Conservation (phyloP, 2,113 vertebrate species). For the Sturnira hondurensis region DNA sequence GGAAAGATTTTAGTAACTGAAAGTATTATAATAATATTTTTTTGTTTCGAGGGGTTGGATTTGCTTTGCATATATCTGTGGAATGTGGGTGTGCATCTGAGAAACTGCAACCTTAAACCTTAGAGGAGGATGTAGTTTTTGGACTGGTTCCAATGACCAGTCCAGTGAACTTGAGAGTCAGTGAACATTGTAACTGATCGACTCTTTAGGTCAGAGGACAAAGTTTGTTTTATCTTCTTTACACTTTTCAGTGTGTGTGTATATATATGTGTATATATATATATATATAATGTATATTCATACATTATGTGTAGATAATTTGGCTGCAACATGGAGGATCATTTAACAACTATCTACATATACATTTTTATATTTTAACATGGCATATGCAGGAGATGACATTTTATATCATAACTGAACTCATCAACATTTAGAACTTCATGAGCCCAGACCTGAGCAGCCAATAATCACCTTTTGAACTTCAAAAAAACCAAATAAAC, state of each 20-base stretch:
- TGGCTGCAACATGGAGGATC: neutral
- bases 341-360: neutral
- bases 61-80: neutral
- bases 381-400: neutral
- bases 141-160: no score
- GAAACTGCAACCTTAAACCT: neutral
- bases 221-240: conserved; percentile 5
- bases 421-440: conserved; percentile 30
- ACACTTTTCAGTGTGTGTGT: neutral
- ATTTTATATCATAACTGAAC: conserved; percentile 59
- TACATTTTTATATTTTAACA: conserved; percentile 40
- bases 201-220: neutral
- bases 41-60: neutral
- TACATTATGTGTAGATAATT: neutral
- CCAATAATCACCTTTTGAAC: conserved; percentile 37
- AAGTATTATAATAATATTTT: neutral
- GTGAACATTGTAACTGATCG: neutral
- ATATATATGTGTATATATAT: neutral
- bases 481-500: neutral
- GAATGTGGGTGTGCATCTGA: neutral
- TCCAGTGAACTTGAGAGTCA: neutral
- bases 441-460: conserved; percentile 38
- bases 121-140: neutral
- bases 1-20: neutral
- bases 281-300: neutral